Evolutionary conservation across 1,140 invertebrate genomes (phyloP).

Genomic region (Cotesia vestalis): DNA sequence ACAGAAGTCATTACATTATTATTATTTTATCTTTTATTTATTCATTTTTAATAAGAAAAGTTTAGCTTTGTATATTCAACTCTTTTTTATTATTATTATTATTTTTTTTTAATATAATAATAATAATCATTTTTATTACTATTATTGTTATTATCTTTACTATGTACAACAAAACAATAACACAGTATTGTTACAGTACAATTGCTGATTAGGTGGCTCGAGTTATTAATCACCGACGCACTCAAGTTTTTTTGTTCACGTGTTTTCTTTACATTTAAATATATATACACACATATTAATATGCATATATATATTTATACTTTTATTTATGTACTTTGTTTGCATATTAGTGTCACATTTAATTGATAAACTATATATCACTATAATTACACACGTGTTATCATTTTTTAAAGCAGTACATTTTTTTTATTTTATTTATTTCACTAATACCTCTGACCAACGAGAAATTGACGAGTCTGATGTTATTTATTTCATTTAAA

Average conservation of each 20-base stretch:
- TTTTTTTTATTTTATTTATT: constrained; percentile 38
- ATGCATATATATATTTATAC: no score
- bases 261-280: not conserved
- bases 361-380: constrained; percentile 36
- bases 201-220: constrained; percentile 52
- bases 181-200: constrained; percentile 56
- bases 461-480: constrained; percentile 60
- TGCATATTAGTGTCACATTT: no score
- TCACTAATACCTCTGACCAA: constrained; percentile 52
- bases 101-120: no score
- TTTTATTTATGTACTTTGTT: constrained; percentile 20
- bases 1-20: not conserved
- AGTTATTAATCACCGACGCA: constrained; percentile 24
- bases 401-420: constrained; percentile 22
- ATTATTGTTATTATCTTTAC: no score
- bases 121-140: constrained; percentile 42
- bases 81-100: constrained; percentile 43
- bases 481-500: constrained; percentile 33
- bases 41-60: constrained; percentile 45
- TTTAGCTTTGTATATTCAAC: constrained; percentile 35
- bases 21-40: constrained; percentile 16
- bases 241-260: constrained; percentile 30
- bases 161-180: constrained; percentile 48
- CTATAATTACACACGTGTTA: constrained; percentile 31
- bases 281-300: no score